These are phyloP conservation scores for Ancistrus triradiatus DNA, from an alignment of 2,113 vertebrate genomes.

Conservation along the genomic window DNA sequence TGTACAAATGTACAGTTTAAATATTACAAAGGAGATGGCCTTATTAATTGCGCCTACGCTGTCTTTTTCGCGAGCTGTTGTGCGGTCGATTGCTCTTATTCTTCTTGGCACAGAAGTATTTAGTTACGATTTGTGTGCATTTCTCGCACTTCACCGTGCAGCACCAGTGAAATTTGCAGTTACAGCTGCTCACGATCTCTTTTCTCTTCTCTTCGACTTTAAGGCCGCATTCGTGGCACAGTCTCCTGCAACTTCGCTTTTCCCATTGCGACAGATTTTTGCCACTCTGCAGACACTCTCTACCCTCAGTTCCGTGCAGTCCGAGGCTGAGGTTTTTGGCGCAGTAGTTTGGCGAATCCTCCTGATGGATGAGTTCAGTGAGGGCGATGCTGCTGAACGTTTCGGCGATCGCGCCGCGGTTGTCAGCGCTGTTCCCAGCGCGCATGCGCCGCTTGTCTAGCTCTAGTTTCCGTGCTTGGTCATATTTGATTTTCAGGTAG, in stretches of 20 bases:
- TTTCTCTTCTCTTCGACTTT: conserved; percentile 75
- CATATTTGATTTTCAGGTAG: conserved; percentile 85
- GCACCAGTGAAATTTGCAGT: conserved; percentile 97
- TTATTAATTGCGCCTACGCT: conserved; percentile 46
- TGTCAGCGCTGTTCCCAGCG: conserved; percentile 85
- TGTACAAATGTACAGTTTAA: conserved; percentile 30
- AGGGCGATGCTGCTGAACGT: conserved; percentile 73
- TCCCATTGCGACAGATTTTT: conserved; percentile 77
- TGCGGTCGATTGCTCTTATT: conserved; percentile 43
- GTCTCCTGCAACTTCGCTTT: conserved; percentile 76
- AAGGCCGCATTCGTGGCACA: conserved; percentile 87
- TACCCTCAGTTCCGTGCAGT: conserved; percentile 82
- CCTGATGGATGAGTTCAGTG: conserved; percentile 83
- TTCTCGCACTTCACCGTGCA: conserved; percentile 89
- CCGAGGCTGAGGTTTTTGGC: conserved; percentile 81
- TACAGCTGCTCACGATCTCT: conserved; percentile 82
- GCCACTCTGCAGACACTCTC: conserved; percentile 82
- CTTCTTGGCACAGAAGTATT: conserved; percentile 76
- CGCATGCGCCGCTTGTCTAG: conserved; percentile 80
- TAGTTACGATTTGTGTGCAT: conserved; percentile 79
- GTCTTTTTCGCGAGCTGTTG: conserved; percentile 61
- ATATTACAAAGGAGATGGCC: neutral
- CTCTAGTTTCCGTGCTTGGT: conserved; percentile 84
- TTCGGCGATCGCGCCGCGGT: conserved; percentile 69
- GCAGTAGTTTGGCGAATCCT: conserved; percentile 94